These are phyloP conservation scores for Rhamnusium bicolor DNA, from an alignment of 2,888 invertebrate genomes.

Conservation along the genomic window DNA sequence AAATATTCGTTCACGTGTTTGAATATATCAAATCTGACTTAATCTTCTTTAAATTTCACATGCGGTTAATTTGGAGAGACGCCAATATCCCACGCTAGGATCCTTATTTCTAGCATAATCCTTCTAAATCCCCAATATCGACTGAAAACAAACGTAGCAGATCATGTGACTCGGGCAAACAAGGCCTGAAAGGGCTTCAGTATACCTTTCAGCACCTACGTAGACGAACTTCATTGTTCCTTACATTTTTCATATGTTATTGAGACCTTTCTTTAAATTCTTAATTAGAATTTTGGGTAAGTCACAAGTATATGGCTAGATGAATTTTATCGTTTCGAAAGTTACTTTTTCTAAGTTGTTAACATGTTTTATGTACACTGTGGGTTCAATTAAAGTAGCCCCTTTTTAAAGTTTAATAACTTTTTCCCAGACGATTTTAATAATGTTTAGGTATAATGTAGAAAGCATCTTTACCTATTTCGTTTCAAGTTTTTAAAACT, in stretches of 20 bases:
- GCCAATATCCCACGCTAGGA: conserved; percentile 30
- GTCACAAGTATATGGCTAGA: conserved; percentile 5
- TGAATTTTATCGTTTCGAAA: neutral
- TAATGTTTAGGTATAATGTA: too few species aligned
- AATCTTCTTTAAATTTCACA: neutral
- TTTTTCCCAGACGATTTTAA: too few species aligned
- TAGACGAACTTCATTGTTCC: conserved; percentile 28
- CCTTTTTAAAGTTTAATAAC: too few species aligned
- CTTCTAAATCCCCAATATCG: conserved; percentile 39
- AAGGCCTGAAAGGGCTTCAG: conserved; percentile 38
- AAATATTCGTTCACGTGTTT: neutral
- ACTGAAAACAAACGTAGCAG: conserved; percentile 44
- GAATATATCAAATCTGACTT: neutral
- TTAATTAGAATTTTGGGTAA: neutral
- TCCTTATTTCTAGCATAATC: conserved; percentile 40
- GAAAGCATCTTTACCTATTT: too few species aligned
- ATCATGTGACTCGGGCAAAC: conserved; percentile 42
- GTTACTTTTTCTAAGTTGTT: neutral
- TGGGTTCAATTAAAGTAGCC: too few species aligned
- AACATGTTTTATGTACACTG: too few species aligned
- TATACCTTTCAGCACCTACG: conserved; percentile 18
- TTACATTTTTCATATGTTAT: neutral
- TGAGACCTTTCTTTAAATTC: neutral
- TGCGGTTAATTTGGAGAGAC: conserved; percentile 22
- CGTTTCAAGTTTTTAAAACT: too few species aligned